phyloP scores from a whole-genome alignment of 2,888 invertebrate genomes.

The Clanis bilineata region DNA sequence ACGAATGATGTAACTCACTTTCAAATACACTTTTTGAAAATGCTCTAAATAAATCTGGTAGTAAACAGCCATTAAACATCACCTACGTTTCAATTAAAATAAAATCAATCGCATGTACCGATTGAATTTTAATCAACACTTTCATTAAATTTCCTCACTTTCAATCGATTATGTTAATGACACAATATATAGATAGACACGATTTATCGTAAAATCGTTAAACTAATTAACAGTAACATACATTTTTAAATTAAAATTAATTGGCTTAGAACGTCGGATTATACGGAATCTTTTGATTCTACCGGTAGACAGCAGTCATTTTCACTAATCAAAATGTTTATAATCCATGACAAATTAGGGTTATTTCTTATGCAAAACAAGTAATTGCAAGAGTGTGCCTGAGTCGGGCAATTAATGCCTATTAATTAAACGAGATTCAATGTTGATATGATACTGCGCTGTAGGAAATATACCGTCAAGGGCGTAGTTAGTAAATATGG shows the following conservation, averaged over 20 bases:
- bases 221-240: neutral
- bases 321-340: conserved; percentile 17
- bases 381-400: conserved; percentile 9
- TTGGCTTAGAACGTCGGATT: neutral
- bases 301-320: neutral
- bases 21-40: too few species aligned
- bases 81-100: neutral
- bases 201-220: neutral
- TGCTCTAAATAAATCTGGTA: neutral
- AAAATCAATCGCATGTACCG: neutral
- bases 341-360: conserved; percentile 16
- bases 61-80: neutral
- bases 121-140: neutral
- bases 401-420: neutral
- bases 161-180: neutral
- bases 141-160: neutral
- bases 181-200: neutral
- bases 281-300: neutral
- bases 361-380: conserved; percentile 11
- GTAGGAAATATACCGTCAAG: neutral
- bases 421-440: conserved; percentile 12
- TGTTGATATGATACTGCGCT: neutral
- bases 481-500: neutral
- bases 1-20: too few species aligned
- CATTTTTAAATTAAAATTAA: conserved; percentile 5